phyloP scores from a whole-genome alignment of 2,797 vertebrate species.

The Arremon brunneinucha region DNA sequence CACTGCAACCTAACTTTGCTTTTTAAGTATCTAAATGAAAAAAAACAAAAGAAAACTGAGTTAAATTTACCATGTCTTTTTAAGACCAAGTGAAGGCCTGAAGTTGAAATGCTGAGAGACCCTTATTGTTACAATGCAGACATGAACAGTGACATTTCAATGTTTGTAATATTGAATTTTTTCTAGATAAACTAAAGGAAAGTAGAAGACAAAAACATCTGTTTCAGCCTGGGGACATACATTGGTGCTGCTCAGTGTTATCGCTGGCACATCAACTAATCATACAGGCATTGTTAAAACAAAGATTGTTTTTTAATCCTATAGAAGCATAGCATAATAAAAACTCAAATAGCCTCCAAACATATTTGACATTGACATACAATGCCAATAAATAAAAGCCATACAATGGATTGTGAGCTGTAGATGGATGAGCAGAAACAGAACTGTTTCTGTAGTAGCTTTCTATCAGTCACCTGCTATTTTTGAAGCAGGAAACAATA shows the following conservation, averaged over 20 bases:
- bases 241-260: constrained; percentile 28
- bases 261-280: constrained; percentile 30
- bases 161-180: constrained; percentile 55
- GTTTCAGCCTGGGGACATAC: constrained; percentile 32
- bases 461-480: background rate
- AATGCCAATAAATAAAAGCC: constrained; percentile 37
- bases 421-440: background rate
- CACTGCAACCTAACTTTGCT: background rate
- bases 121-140: background rate
- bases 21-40: background rate
- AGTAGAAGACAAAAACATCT: constrained; percentile 53
- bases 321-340: constrained; percentile 52
- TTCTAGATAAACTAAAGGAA: constrained; percentile 46
- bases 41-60: accelerated
- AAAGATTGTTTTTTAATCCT: constrained; percentile 61
- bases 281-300: constrained; percentile 47
- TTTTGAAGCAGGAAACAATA: constrained; percentile 33
- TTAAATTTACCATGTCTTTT: background rate
- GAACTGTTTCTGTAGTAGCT: background rate
- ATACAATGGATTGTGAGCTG: background rate
- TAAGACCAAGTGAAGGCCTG: background rate
- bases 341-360: constrained; percentile 52
- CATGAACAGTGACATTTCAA: constrained; percentile 4
- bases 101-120: background rate
- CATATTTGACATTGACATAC: constrained; percentile 45